Evolutionary conservation across 2,113 vertebrate species (phyloP).

Genomic region (Lophius piscatorius): DNA sequence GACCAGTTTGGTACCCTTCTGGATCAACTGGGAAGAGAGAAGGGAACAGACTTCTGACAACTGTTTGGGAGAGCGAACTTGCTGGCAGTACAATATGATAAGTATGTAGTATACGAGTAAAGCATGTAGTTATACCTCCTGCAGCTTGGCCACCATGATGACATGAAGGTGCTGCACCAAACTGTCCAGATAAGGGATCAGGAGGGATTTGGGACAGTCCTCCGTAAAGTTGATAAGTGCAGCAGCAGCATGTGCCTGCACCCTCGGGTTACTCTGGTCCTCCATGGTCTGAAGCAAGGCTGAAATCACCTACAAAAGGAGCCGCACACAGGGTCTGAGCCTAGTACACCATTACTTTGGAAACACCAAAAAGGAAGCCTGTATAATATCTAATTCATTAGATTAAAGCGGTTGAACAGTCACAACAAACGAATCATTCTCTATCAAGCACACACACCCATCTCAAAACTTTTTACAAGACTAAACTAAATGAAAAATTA

Average conservation of each 20-base stretch:
- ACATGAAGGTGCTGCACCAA: constrained; percentile 95
- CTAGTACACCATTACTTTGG: too few species aligned
- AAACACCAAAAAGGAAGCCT: too few species aligned
- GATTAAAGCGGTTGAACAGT: too few species aligned
- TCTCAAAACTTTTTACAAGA: too few species aligned
- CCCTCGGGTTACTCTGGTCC: constrained; percentile 94
- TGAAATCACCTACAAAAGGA: constrained; percentile 87
- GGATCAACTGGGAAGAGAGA: constrained; percentile 85
- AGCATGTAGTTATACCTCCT: too few species aligned
- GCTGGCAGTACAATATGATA: not conserved
- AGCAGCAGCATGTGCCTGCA: constrained; percentile 96
- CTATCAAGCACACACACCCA: too few species aligned
- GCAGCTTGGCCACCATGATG: constrained; percentile 96
- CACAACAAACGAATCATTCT: too few species aligned
- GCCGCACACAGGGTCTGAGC: not conserved
- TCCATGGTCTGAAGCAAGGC: constrained; percentile 96
- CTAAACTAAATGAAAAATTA: too few species aligned
- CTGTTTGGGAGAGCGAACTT: too few species aligned
- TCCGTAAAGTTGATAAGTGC: constrained; percentile 99
- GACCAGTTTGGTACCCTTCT: constrained; percentile 97
- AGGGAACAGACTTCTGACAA: not conserved
- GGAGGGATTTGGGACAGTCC: constrained; percentile 94
- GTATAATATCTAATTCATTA: too few species aligned
- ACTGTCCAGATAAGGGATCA: constrained; percentile 93
- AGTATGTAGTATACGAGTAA: too few species aligned